Conservation (phyloP, 2,113 vertebrate genomes). For the Pantherophis guttatus region DNA sequence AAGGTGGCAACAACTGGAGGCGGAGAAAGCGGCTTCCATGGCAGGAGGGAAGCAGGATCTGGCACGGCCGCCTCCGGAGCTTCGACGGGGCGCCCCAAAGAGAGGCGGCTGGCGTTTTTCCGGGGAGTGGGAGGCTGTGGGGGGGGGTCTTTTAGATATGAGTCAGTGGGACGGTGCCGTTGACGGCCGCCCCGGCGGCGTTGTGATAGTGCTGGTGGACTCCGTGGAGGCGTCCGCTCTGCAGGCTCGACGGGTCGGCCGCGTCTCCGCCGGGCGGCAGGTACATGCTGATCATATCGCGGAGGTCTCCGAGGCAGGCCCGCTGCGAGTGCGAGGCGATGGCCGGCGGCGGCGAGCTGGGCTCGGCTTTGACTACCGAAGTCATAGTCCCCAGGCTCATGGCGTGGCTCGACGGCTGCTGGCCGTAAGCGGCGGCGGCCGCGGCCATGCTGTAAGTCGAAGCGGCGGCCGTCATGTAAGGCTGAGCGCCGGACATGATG, state of each 20-base stretch:
- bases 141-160: constrained; percentile 80
- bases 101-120: not conserved
- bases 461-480: constrained; percentile 92
- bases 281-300: constrained; percentile 99
- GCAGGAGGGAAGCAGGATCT: not conserved
- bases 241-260: constrained; percentile 85
- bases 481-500: constrained; percentile 95
- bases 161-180: constrained; percentile 93
- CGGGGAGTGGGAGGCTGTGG: not conserved
- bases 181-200: constrained; percentile 89
- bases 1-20: not conserved
- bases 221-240: constrained; percentile 89
- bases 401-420: constrained; percentile 79
- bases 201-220: constrained; percentile 96
- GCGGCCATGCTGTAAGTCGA: constrained; percentile 78
- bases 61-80: not conserved
- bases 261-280: constrained; percentile 94
- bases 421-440: constrained; percentile 80
- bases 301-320: constrained; percentile 94
- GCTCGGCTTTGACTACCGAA: constrained; percentile 92
- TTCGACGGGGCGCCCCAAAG: not conserved
- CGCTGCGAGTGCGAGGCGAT: constrained; percentile 94
- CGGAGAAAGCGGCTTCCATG: not conserved
- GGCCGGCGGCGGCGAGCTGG: constrained; percentile 88
- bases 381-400: constrained; percentile 90